Base-by-base conservation (phyloP, 2,113 vertebrate genomes). In the Rhinichthys klamathensis region DNA sequence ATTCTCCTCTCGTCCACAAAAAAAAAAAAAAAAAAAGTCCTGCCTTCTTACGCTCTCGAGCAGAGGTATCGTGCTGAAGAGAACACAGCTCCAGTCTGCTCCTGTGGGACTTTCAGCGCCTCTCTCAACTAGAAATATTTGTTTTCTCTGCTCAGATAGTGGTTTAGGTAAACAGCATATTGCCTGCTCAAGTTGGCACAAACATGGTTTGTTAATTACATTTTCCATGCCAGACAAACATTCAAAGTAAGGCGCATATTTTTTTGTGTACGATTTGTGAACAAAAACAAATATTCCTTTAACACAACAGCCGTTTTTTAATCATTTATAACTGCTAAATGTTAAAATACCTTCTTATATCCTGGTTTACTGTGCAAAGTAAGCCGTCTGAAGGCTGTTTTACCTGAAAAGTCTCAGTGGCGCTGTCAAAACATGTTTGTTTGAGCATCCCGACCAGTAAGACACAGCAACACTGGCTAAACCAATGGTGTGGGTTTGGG, bases 121-220 rank as follows among this genome's bases (percentile, higher is more conserved):
- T 89, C 84, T 90, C 88, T 91, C 89, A 83, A 91, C 88, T 89
- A 77, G 41, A 90, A 90, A 89, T 88, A 88, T 82, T 85, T 86
- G 86, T 90, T 88, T 87, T 91, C 89, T 35, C 85, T 78, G 86
- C 81, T 85, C 90, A 84, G 88, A 88, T 87, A 83, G 84, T 81
- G 82, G 87, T 82, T 90, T 84, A 83, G 92, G 92, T 91, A 92
- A 92, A 92, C 92, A 90, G 89, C 73, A 78, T 85, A 91, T 87
- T 92, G 91, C 93, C 80, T 88, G 90, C 90, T 91, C 83, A 78
- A 85, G 69, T 91, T 94, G 94, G 94, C 94, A 93, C 80, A 88
- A 84, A 90, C 86, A 85, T 85, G 74, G 80, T 82, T 69, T 87
- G 91, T 92, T 94, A 94, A 94, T 94, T 92, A 94, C 90, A 91